Evolutionary conservation across 2,888 invertebrate species (phyloP).

Genomic region (Boloria euphrosyne): DNA sequence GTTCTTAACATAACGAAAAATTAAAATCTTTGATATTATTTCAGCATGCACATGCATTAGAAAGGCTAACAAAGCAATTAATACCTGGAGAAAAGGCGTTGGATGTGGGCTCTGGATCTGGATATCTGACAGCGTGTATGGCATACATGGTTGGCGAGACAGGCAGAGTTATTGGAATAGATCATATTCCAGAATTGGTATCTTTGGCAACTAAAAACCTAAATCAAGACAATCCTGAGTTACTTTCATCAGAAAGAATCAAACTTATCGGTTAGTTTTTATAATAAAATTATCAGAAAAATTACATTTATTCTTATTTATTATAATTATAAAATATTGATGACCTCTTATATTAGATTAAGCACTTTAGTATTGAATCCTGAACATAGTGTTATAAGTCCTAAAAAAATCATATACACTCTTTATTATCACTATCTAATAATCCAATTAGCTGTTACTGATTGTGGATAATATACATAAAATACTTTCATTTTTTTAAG

Average conservation of each 20-base stretch:
- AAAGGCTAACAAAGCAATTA: conserved; percentile 90
- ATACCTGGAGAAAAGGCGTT: conserved; percentile 89
- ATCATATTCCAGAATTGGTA: conserved; percentile 93
- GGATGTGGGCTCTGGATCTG: conserved; percentile 97
- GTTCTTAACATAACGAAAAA: too few relatives aligned
- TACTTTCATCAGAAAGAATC: conserved; percentile 86
- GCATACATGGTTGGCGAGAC: conserved; percentile 89
- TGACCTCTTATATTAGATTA: too few relatives aligned
- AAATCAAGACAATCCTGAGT: conserved; percentile 85
- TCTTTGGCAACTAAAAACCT: conserved; percentile 89
- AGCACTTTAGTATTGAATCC: too few relatives aligned
- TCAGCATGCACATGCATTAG: conserved; percentile 95
- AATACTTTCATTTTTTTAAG: conserved; percentile 58
- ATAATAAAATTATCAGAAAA: too few relatives aligned
- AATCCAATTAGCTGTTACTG: too few relatives aligned
- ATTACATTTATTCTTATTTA: not conserved
- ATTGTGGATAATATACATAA: too few relatives aligned
- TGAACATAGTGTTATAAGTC: too few relatives aligned
- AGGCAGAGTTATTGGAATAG: conserved; percentile 90
- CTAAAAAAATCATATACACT: too few relatives aligned
- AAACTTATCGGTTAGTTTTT: conserved; percentile 85
- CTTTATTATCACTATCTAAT: too few relatives aligned
- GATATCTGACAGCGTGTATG: conserved; percentile 96
- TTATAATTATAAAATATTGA: not conserved
- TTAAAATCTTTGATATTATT: conserved; percentile 25